Evolutionary conservation across 2,797 vertebrate species (phyloP), one percentile per base, ranked within the genome.

Genomic region (Sebastolobus altivelis): DNA sequence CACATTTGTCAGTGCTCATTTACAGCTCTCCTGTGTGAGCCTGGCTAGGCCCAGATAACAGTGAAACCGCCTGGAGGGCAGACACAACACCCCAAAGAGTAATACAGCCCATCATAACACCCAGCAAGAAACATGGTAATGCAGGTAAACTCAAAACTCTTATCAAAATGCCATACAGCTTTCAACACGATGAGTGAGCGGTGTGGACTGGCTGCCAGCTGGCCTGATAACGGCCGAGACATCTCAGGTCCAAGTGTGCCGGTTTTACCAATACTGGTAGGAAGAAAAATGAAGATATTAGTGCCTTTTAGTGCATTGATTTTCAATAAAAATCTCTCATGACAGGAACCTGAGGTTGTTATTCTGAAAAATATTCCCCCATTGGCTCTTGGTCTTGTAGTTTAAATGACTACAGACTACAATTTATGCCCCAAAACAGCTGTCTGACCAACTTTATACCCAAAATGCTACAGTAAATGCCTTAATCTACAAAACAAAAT

Each of bases 31-130:
- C 85, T 91, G 90, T 54, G 86, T 77, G 82, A 94, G 93, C 82
- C 93, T 95, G 94, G 91, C 84, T 65, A 77, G 79, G 90, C 89
- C 89, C 89, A 93, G 95, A 96, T 96, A 96, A 95, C 92, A 20
- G 89, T 33, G 90, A 88, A 94, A 92, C 89, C 62, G 80, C 93
- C 94, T 89, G 87, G 88, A 94, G 94, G 94, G 92, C 88, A 87
- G 86, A 89, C 90, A 87, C 89, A 88, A 89, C 93, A 89, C 91
- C 90, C 89, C 88, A 87, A 89, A 93, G 91, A 92, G 91, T 93
- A 92, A 94, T 92, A 76, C 88, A 82, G 86, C 88, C 91, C 93
- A 79, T 92, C 94, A 90, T 91, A 92, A 95, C 89, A 92, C 82
- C 89, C 88, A 87, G 93, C 92, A 79, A 93, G 93, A 92, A 88